Evolutionary conservation across 2,888 invertebrate genomes (phyloP).

Genomic region (Andricus quercusramuli): DNA sequence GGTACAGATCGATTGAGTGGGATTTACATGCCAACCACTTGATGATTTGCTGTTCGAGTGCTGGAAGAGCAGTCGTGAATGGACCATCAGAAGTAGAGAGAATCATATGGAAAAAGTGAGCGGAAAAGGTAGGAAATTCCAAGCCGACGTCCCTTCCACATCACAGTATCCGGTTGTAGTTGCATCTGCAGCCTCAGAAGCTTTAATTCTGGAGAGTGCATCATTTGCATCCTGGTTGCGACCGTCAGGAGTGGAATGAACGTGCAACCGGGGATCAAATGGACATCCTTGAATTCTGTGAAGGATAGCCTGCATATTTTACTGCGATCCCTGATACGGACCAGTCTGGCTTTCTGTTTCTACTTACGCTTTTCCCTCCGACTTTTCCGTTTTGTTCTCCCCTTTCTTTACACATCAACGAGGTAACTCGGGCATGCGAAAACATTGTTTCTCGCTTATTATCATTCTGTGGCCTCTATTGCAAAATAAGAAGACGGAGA

Average conservation of each 20-base stretch:
- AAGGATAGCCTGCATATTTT: constrained; percentile 7
- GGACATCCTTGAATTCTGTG: not conserved
- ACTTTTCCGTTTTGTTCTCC: not conserved
- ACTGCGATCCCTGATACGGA: not conserved
- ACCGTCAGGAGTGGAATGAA: constrained; percentile 43
- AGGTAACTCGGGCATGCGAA: not conserved
- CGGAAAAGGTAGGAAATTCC: not conserved
- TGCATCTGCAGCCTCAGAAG: constrained; percentile 63
- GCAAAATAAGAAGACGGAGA: not conserved
- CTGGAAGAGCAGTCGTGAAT: not conserved
- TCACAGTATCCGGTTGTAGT: constrained; percentile 9
- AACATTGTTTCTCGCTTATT: not conserved
- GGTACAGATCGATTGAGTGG: not conserved
- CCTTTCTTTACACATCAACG: not conserved
- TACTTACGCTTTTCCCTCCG: constrained; percentile 3
- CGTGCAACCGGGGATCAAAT: not conserved
- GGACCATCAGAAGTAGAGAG: not conserved
- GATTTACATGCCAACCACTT: not conserved
- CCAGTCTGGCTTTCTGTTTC: not conserved
- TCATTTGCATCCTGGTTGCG: constrained; percentile 71
- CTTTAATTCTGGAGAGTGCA: constrained; percentile 77
- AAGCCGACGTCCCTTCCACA: not conserved
- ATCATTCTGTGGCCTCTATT: not conserved
- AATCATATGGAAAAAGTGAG: not conserved
- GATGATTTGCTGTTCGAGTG: not conserved